Base-by-base conservation (phyloP, 1,140 invertebrate species). In the Hestina assimilis region DNA sequence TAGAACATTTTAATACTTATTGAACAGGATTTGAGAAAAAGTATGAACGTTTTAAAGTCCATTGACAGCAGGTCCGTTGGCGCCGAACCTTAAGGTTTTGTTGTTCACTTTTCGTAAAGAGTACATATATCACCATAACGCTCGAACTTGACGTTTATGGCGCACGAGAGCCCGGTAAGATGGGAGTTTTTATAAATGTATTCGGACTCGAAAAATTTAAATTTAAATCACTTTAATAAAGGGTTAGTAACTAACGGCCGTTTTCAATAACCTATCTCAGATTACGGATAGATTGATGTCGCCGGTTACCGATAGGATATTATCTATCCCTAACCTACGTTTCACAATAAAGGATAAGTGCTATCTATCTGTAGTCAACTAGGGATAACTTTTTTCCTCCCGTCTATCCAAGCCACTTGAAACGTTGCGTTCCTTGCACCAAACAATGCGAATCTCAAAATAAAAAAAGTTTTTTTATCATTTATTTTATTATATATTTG, bases 11-110 rank as follows among this genome's bases (percentile, higher is more conserved):
- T 61, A 69, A 63, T 62, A 56, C 64, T 70, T 70, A 74, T 69
- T 68, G 66, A 59, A 50, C 38, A 53, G 58, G 38, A 64, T 68
- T 72, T n/a, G n/a, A n/a, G n/a, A 79, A 79, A 76, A 79, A 72
- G 59, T 59, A 14, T 53, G 56, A 46, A 64, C 64, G 64, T 69
- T 72, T 68, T 63, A 62, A 60, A 54, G 68, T 57, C 66, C 45
- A 53, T 62, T 53, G 52, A 40, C 55, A 64, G 67, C 55, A 64
- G 68, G 66, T 69, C 61, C 63, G 69, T 59, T 66, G 72, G 75
- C 72, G 72, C 75, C 70, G 41, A 23, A 40, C 43, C 40, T 28
- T 57, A 31, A 40, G 35, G 33, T 60, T 60, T 59, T 53, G 55
- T 59, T 66, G 15, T 42, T 60, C 35, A 19, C 23, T 5, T 61